Base-by-base conservation (phyloP, 1,140 invertebrate species). In the Scaptodrosophila lebanonensis region DNA sequence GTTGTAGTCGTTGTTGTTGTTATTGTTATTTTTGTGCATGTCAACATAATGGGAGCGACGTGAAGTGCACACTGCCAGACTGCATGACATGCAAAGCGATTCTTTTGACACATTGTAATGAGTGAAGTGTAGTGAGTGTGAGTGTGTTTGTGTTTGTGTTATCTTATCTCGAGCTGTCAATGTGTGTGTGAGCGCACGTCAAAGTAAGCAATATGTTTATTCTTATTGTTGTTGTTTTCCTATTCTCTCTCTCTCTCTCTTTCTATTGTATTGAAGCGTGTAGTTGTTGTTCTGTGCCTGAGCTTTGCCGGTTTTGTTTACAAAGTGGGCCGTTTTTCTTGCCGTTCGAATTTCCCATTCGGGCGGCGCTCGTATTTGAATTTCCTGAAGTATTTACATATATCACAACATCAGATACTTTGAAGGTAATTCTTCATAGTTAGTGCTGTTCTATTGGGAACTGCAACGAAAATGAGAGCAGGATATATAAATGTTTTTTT, bases 101-200 rank as follows among this genome's bases (percentile, higher is more conserved):
- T 3, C 8, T 3, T 38, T 63, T 39, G 60, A 63, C 60, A 47
- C 60, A 40, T 29, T 63, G 53, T 42, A 58, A 58, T 35, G 60
- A 51, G 15, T 51, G 9, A 45, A 58, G 39, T 63, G 54, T 47
- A 51, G n/a, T n/a, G n/a, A n/a, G n/a, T n/a, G n/a, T n/a, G n/a
- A n/a, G n/a, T n/a, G n/a, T n/a, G n/a, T n/a, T n/a, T n/a, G n/a
- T n/a, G n/a, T 63, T 13, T 40, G 39, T 27, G 47, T 63, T 63
- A 63, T 63, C 60, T 63, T 63, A 63, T 63, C 60, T 27, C 12
- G 4, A 15, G 18, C 7, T 42, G 59, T 56, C 62, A 36, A 36
- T 56, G 59, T 43, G 29, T 30, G 18, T 43, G 50, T 65, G 50
- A 48, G 3, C 25, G 33, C 20, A 22, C 51, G 33, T 35, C 47